Base-by-base conservation (phyloP, 2,797 vertebrate genomes). In the Morelia viridis region DNA sequence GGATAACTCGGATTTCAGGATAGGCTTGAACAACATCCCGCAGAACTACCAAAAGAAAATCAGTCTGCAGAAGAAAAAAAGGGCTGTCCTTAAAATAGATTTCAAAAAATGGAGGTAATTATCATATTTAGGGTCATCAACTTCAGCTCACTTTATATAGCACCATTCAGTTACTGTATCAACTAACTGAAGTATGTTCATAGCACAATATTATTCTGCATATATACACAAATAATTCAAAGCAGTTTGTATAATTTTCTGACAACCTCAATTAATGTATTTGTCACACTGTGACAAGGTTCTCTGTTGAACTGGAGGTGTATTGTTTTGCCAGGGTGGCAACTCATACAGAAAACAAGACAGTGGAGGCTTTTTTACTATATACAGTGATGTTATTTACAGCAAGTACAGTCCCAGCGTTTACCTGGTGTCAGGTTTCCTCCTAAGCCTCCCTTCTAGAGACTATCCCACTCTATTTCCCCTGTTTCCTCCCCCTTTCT, bases 1-100 rank as follows among this genome's bases (percentile, higher is more conserved):
- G 99, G 94, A 99, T 96, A 94, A 99, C 89, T 0, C 99, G 98
- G 85, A 99, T 97, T 5, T 99, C 98, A 5, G 99, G 99, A 94
- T 98, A 99, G 1, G 98, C 93, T 95, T 99, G 98, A 94, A 99
- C 94, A 53, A 99, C 99, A 60, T 99, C 99, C 90, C 98, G 97
- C 92, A 99, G 98, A 84, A 99, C 99, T 83, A 99, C 99, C 98
- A 99, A 96, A 84, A 99, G 98, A 96, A 99, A 99, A 96, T 99
- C 99, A 46, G 98, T 99, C 99, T 99, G 96, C 68, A 94, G 31
- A 95, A 84, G 96, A 0, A 31, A 22, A 90, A 94, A 1, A 94
- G 0, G 87, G 46, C 53, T 58, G 35, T 9, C 19, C 3, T 58
- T 46, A 6, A 57, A 41, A 41, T 57, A 68, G 24, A 31, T 31